Evolutionary conservation across 2,113 vertebrate genomes (phyloP), one percentile per base, ranked within the genome.

Genomic region (Dipodomys ordii): DNA sequence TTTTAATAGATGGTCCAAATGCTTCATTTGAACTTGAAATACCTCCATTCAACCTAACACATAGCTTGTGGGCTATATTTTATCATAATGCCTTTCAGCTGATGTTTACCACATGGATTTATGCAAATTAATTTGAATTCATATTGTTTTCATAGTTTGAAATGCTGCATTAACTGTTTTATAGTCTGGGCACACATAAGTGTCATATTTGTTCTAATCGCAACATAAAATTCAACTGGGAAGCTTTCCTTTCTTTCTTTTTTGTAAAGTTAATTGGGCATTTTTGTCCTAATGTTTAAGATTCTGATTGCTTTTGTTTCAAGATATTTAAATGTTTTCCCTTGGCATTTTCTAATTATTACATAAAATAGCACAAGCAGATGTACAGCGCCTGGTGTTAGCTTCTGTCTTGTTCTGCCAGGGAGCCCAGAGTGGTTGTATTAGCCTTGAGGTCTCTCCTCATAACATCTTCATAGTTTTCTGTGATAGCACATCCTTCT

Each of bases 61-160:
- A 65, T 28, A 73, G 3, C 69, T 79, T 68, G 4, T 60, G 22
- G 20, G 39, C 10, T 35, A 64, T 60, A 89, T 91, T 93, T 71
- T 32, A 79, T 88, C 71, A 82, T 72, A 89, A 49, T 80, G 32
- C 80, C 64, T 97, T 93, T 91, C n/a, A 83, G 22, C 28, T 91
- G 79, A 76, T 77, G 39, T 88, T 95, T 95, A 53, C 82, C 46
- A 46, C 71, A 88, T 78, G 32, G 68, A 35, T n/a, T 89, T 89
- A 93, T 86, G 89, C 39, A 97, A 96, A 92, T 95, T 84, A 78
- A 93, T 88, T 91, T 87, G 69, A 94, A 87, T 87, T 92, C 87
- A 69, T 27, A 73, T 62, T 78, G 60, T 28, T 94, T 94, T 91
- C 82, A 87, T 46, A 39, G 62, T 49, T 88, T 83, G 39, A 83